Conservation (phyloP, 2,113 vertebrate species). For the Aplodontia rufa region DNA sequence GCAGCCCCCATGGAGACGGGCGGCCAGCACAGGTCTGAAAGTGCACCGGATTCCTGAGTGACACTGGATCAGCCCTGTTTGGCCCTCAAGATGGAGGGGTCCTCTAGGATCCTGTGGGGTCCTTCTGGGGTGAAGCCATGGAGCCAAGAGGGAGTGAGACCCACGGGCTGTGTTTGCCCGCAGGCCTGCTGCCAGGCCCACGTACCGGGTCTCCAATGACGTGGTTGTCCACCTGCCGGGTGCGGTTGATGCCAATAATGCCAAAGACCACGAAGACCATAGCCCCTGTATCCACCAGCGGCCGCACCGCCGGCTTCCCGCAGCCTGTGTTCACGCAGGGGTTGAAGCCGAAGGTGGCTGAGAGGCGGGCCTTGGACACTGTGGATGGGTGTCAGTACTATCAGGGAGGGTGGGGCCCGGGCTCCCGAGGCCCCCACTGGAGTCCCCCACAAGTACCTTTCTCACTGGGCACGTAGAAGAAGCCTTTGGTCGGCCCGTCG, state of each 20-base stretch:
- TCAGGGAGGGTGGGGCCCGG: accelerated
- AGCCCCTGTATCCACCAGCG: conserved; percentile 96
- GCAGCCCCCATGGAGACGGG: neutral
- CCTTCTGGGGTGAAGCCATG: neutral
- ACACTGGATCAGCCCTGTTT: neutral
- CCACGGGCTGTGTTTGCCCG: too few species aligned
- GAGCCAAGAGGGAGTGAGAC: neutral
- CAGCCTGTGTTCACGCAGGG: conserved; percentile 91
- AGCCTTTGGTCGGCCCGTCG: conserved; percentile 92
- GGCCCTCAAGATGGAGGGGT: neutral
- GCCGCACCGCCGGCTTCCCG: conserved; percentile 92
- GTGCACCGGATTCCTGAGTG: neutral
- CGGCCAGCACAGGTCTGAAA: neutral
- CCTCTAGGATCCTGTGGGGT: accelerated
- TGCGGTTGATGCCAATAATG: conserved; percentile 94
- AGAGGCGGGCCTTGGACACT: conserved; percentile 78
- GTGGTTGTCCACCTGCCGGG: conserved; percentile 89
- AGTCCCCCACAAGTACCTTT: conserved; percentile 81
- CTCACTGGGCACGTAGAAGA: conserved; percentile 91
- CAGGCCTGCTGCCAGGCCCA: too few species aligned
- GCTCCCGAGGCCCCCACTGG: accelerated
- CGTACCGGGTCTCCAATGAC: conserved; percentile 96
- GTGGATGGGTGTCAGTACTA: neutral
- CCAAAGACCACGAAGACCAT: conserved; percentile 99
- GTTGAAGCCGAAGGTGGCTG: conserved; percentile 94